Conservation (phyloP, 1,140 invertebrate species). For the Arion vulgaris region DNA sequence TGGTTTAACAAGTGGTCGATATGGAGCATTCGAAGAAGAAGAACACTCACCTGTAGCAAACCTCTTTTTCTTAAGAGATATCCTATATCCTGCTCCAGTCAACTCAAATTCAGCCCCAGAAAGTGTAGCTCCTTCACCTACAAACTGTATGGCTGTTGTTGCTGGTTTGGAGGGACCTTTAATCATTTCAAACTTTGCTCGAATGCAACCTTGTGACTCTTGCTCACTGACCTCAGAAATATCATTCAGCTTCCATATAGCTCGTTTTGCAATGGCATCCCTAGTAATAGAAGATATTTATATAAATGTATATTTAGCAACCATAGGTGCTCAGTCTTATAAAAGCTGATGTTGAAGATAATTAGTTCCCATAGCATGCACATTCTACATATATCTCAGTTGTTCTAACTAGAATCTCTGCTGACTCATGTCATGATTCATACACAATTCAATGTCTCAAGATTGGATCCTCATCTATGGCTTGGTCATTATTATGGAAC, state of each 20-base stretch:
- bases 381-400: too few relatives aligned
- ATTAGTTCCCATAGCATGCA: too few relatives aligned
- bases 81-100: constrained; percentile 87
- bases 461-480: too few relatives aligned
- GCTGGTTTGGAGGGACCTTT: constrained; percentile 84
- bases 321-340: too few relatives aligned
- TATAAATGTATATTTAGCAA: too few relatives aligned
- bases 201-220: constrained; percentile 88
- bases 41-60: constrained; percentile 87
- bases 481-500: too few relatives aligned
- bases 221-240: constrained; percentile 89
- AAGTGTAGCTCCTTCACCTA: constrained; percentile 93
- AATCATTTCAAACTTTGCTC: constrained; percentile 89
- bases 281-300: constrained; percentile 69
- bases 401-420: too few relatives aligned
- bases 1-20: too few relatives aligned
- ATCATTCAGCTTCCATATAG: constrained; percentile 93
- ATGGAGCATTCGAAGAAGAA: too few relatives aligned
- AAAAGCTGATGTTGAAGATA: too few relatives aligned
- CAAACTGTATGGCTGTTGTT: constrained; percentile 92
- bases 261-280: constrained; percentile 84
- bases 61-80: constrained; percentile 93
- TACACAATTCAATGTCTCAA: too few relatives aligned
- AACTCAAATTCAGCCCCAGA: constrained; percentile 95
- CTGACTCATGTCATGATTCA: too few relatives aligned